These are phyloP conservation scores for Fratercula arctica DNA, from an alignment of 2,797 vertebrate genomes.

Conservation along the genomic window DNA sequence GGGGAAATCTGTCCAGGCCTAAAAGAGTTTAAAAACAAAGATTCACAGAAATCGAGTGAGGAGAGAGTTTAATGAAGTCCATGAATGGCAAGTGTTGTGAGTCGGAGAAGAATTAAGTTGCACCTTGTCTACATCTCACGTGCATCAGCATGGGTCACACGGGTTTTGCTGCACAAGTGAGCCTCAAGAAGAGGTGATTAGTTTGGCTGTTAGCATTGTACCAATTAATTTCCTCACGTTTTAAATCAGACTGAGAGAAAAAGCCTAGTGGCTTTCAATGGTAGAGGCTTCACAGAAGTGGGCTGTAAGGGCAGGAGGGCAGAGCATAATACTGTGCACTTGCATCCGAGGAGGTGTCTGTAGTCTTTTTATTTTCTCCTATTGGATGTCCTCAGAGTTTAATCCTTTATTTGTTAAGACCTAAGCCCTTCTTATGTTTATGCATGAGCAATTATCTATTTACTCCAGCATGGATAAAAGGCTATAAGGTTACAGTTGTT, in stretches of 20 bases:
- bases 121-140: accelerated
- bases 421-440: background rate
- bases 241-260: background rate
- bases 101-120: background rate
- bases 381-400: background rate
- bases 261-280: accelerated
- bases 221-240: accelerated
- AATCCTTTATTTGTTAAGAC: background rate
- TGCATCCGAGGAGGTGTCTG: background rate
- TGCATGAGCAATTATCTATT: conserved; percentile 37
- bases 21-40: background rate
- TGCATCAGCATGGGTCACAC: background rate
- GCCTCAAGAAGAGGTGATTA: background rate
- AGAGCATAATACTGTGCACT: accelerated
- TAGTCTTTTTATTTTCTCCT: background rate
- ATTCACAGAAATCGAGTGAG: background rate
- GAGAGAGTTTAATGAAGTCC: background rate
- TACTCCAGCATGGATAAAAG: background rate
- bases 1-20: background rate
- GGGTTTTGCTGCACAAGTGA: background rate
- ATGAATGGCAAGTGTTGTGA: background rate
- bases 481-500: background rate
- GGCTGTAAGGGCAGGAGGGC: background rate
- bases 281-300: background rate
- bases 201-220: background rate